Base-by-base conservation (phyloP, 2,888 invertebrate genomes). In the Netelia melanura region DNA sequence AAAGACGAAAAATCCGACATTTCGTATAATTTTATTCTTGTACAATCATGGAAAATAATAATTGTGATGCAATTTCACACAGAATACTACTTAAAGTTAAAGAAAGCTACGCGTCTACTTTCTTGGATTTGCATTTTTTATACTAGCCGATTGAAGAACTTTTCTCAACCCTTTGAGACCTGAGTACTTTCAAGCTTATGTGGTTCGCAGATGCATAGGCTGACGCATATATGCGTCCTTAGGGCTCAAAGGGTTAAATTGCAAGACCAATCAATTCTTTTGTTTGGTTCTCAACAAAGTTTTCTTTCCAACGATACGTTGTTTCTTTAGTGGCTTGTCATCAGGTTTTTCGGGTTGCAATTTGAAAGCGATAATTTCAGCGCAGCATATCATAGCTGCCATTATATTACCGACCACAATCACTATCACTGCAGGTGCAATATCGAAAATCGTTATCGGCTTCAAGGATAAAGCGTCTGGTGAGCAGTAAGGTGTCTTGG, bases 401-500 rank as follows among this genome's bases (percentile, higher is more conserved):
- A 90, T 5, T 0, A 89, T 0, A 2, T 87, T 75, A 1, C 92
- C 93, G 3, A 88, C 76, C 1, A 86, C 64, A 10, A 90, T 83
- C 11, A 92, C 65, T 56, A 92, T 86, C 14, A 92, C 81, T 38
- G 91, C 90, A 0, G 92, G 90, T 3, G 91, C 91, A 6, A 91
- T 89, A 82, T 93, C 92, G 48, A 89, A 90, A 65, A 93, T 90
- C 0, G 90, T 89, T 43, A 93, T 89, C 9, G 91, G 91, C 78
- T 91, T 89, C n/a, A 91, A 88, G 2, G 89, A 89, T 2, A 90
- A 82, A 17, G 90, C 87, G 3, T 88, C 88, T 8, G 88, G 87
- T 56, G 90, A 78, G 25, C 93, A 93, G 25, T 90, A 89, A 2
- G 92, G 93, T 21, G 87, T 89, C 64, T 90, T 90, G 10, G 92